These are phyloP conservation scores for Drosophila nr. perissopoda DNA, from an alignment of 2,888 invertebrate species.

Conservation along the genomic window DNA sequence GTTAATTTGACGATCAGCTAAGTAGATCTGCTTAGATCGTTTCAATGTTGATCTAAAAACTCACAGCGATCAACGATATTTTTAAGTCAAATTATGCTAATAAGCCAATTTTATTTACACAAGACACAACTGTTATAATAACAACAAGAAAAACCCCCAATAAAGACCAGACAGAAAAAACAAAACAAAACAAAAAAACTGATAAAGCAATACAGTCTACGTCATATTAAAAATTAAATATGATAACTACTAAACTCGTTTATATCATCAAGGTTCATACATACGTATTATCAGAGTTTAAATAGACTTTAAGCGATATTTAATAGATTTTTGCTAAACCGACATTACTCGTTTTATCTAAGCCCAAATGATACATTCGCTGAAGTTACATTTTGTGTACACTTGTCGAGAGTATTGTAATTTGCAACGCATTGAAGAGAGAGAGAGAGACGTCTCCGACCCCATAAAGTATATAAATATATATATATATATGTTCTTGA, in stretches of 20 bases:
- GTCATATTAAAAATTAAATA: background rate
- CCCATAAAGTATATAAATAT: background rate
- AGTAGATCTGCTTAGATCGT: background rate
- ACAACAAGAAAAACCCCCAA: background rate
- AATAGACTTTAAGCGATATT: background rate
- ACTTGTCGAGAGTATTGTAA: background rate
- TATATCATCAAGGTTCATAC: background rate
- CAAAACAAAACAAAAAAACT: background rate
- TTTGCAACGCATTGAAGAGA: background rate
- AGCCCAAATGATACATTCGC: background rate
- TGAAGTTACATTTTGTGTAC: background rate
- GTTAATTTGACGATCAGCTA: slow-evolving; percentile 1
- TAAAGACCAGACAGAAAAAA: background rate
- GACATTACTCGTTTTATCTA: background rate
- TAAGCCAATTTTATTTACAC: background rate
- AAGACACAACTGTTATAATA: background rate
- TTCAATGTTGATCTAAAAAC: background rate
- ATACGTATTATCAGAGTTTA: background rate
- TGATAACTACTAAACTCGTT: background rate
- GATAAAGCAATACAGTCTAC: background rate
- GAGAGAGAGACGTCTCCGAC: background rate
- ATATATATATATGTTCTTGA: background rate
- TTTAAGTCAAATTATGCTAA: background rate
- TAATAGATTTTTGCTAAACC: background rate
- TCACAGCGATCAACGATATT: background rate